These are phyloP conservation scores for Dipodomys ordii DNA, from an alignment of 2,113 vertebrate species.

Conservation along the genomic window DNA sequence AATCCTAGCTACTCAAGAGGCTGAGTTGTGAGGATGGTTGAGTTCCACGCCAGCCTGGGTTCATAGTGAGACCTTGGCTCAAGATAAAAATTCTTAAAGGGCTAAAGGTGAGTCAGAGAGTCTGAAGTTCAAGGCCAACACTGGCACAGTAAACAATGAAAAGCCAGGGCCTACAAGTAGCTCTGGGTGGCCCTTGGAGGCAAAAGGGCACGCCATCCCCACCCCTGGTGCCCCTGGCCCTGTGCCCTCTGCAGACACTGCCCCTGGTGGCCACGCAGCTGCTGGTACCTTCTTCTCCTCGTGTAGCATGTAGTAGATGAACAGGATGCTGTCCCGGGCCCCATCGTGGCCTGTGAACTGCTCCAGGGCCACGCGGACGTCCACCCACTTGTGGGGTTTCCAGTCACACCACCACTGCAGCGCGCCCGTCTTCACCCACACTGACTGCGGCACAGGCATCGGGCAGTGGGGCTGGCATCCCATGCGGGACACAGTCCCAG, in stretches of 20 bases:
- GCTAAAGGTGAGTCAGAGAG: no score
- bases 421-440: conserved; percentile 97
- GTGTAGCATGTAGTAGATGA: conserved; percentile 95
- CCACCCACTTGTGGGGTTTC: conserved; percentile 97
- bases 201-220: background rate
- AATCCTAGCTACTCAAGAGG: background rate
- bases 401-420: conserved; percentile 98
- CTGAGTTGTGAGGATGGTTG: background rate
- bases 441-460: conserved; percentile 86
- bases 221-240: background rate
- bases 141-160: background rate
- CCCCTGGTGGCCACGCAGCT: background rate
- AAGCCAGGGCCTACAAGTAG: background rate
- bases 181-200: background rate
- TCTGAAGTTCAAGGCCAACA: background rate
- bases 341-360: conserved; percentile 95
- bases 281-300: conserved; percentile 95
- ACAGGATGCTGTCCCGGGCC: conserved; percentile 95
- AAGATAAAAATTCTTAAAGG: background rate
- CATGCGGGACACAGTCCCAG: background rate
- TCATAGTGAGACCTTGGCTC: background rate
- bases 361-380: conserved; percentile 95
- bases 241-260: no score
- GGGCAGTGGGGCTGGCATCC: background rate
- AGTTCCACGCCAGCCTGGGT: background rate